phyloP scores from a whole-genome alignment of 2,888 invertebrate genomes.

The Pristionchus entomophagus region DNA sequence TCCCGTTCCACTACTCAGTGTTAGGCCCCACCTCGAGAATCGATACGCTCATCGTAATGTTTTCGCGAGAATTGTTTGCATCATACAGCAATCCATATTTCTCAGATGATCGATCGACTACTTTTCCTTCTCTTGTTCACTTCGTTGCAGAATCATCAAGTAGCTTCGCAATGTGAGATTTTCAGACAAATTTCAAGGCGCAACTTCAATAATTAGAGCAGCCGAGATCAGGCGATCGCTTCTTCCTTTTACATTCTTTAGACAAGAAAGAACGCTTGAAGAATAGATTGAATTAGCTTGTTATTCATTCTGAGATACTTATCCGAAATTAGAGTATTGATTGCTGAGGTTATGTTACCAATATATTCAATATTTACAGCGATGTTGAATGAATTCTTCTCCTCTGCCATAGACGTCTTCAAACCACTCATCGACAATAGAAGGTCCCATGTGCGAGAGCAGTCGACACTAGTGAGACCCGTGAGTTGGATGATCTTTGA shows the following conservation, averaged over 20 bases:
- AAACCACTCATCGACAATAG: not conserved
- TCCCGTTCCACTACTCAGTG: not conserved
- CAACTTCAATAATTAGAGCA: too few relatives aligned
- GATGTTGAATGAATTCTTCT: constrained; percentile 16
- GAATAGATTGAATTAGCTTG: too few relatives aligned
- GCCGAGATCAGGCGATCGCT: too few relatives aligned
- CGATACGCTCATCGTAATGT: not conserved
- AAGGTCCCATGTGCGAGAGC: constrained; percentile 28
- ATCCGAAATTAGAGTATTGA: too few relatives aligned
- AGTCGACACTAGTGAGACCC: constrained; percentile 3
- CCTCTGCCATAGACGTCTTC: not conserved
- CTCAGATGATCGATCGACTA: constrained; percentile 7
- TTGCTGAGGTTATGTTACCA: too few relatives aligned
- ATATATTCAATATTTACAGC: not conserved
- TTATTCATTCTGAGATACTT: too few relatives aligned
- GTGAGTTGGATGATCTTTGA: too few relatives aligned
- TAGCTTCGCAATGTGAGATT: not conserved
- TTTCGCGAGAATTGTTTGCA: not conserved
- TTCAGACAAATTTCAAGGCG: too few relatives aligned
- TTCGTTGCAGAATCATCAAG: not conserved
- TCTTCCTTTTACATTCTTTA: not conserved
- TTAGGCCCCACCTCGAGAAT: not conserved
- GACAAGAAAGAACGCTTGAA: too few relatives aligned
- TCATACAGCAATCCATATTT: not conserved
- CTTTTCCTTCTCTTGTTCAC: not conserved